phyloP scores from a whole-genome alignment of 2,888 invertebrate species.

The Hirtodrosophila cameraria region DNA sequence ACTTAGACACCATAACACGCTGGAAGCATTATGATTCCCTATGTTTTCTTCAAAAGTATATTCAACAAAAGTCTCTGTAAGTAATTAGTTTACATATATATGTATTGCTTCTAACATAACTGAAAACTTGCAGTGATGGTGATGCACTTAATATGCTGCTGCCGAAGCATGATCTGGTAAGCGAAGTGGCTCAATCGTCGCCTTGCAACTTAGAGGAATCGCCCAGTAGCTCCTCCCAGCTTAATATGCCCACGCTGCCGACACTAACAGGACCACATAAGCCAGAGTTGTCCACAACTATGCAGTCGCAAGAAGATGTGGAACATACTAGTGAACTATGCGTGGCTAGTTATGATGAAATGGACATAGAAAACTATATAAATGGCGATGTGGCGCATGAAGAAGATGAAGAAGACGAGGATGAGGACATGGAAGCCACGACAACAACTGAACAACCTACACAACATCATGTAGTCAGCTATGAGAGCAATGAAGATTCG shows the following conservation, averaged over 20 bases:
- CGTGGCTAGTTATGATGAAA: slow-evolving; percentile 75
- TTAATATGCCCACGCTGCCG: slow-evolving; percentile 65
- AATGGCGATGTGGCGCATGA: slow-evolving; percentile 73
- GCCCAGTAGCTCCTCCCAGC: slow-evolving; percentile 44
- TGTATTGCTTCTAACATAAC: not conserved
- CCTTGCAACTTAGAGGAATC: slow-evolving; percentile 53
- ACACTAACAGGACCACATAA: slow-evolving; percentile 67
- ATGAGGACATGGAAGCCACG: slow-evolving; percentile 56
- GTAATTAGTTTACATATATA: slow-evolving; percentile 7
- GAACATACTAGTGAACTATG: slow-evolving; percentile 59
- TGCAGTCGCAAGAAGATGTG: slow-evolving; percentile 50
- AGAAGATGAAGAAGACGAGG: slow-evolving; percentile 56
- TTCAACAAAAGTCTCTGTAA: slow-evolving; percentile 80
- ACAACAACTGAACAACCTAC: slow-evolving; percentile 37
- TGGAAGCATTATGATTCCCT: slow-evolving; percentile 83
- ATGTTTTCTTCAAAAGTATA: slow-evolving; percentile 78
- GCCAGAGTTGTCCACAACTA: slow-evolving; percentile 31
- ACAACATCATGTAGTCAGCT: slow-evolving; percentile 57
- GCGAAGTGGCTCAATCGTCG: slow-evolving; percentile 52
- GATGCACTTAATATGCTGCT: slow-evolving; percentile 68
- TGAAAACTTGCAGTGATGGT: slow-evolving; percentile 52
- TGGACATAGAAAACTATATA: slow-evolving; percentile 81
- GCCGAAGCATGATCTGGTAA: slow-evolving; percentile 68
- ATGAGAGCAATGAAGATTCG: slow-evolving; percentile 52
- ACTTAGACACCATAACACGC: slow-evolving; percentile 69